These are phyloP conservation scores for Crax fasciolata DNA, from an alignment of 2,797 vertebrate genomes.

Conservation along the genomic window DNA sequence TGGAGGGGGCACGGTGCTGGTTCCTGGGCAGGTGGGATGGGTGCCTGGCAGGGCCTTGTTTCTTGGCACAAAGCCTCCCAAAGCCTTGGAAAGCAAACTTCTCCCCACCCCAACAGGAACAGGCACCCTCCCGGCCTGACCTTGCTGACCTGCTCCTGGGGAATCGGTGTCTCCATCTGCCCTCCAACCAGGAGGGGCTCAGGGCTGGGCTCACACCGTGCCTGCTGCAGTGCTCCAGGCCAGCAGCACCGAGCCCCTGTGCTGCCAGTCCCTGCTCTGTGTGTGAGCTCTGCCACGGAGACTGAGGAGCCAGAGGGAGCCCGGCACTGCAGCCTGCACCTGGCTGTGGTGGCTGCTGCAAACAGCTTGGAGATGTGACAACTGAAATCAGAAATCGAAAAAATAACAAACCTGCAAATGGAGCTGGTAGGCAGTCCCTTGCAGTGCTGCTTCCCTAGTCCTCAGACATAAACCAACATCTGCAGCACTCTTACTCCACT, in stretches of 20 bases:
- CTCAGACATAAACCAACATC: not conserved
- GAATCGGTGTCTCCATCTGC: not conserved
- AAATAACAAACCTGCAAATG: accelerated
- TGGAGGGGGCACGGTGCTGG: accelerated
- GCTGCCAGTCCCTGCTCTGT: accelerated
- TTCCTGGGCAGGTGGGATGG: not conserved
- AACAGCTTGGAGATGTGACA: accelerated
- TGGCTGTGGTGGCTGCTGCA: accelerated
- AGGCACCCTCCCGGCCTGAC: no score
- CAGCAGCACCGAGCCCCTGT: accelerated
- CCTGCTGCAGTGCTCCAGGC: not conserved
- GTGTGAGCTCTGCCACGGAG: accelerated
- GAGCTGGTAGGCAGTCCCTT: not conserved
- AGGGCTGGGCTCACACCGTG: not conserved
- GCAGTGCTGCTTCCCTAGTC: accelerated
- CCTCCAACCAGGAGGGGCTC: not conserved
- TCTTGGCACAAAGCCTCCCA: not conserved
- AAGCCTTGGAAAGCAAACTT: not conserved
- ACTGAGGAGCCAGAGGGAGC: accelerated
- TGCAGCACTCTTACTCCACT: not conserved
- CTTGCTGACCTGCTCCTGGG: not conserved
- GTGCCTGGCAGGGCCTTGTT: not conserved
- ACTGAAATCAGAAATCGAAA: accelerated
- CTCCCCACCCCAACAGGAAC: not conserved
- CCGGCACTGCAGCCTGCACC: accelerated